These are phyloP conservation scores for Drosophila pachea DNA, from an alignment of 1,140 invertebrate species.

Conservation along the genomic window DNA sequence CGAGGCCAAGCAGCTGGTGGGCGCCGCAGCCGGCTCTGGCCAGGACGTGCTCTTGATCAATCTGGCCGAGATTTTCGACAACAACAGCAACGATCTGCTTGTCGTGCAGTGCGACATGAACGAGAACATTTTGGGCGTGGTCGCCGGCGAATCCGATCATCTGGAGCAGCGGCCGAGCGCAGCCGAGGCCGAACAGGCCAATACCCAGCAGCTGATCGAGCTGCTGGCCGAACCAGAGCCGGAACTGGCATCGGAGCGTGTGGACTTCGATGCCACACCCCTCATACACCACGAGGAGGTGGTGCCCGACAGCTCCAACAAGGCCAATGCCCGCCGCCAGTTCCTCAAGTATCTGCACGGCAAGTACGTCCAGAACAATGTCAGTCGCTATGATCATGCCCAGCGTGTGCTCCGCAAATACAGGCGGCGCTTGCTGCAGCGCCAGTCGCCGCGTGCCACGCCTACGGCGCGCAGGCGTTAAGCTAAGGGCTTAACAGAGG, in stretches of 20 bases:
- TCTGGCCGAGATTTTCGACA: constrained; percentile 74
- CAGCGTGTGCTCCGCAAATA: constrained; percentile 71
- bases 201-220: constrained; percentile 63
- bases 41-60: constrained; percentile 71
- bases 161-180: constrained; percentile 10
- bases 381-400: constrained; percentile 61
- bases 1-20: constrained; percentile 33
- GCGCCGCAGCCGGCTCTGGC: constrained; percentile 23
- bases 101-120: constrained; percentile 78
- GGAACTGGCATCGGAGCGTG: constrained; percentile 26
- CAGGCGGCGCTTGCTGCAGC: constrained; percentile 27
- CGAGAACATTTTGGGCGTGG: constrained; percentile 67
- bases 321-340: constrained; percentile 36
- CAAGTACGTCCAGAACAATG: constrained; percentile 68
- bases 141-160: constrained; percentile 26
- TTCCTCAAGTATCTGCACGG: constrained; percentile 72
- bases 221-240: constrained; percentile 48
- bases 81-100: constrained; percentile 69
- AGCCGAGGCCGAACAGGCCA: constrained; percentile 18
- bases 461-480: constrained; percentile 25
- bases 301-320: constrained; percentile 48
- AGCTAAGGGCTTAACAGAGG: constrained; percentile 34
- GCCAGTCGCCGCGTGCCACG: not conserved
- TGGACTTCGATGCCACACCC: constrained; percentile 31
- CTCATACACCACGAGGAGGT: constrained; percentile 68